These are phyloP conservation scores for Rhombomys opimus DNA, from an alignment of 2,113 vertebrate species.

Conservation along the genomic window DNA sequence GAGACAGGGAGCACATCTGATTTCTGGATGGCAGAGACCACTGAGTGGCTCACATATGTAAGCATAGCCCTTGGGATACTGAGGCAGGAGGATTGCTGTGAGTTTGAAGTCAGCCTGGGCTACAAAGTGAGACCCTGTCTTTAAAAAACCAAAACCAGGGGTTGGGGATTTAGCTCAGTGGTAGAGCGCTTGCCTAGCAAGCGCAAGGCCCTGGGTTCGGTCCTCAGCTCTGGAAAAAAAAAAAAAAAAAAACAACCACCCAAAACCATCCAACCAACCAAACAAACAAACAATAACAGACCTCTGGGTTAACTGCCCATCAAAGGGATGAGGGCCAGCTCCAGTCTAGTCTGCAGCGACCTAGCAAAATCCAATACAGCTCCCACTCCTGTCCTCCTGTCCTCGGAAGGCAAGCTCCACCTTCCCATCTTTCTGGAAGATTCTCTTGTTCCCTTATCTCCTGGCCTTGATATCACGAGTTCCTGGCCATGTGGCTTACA, in stretches of 20 bases:
- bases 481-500: neutral
- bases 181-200: too few relatives aligned
- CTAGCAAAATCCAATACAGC: neutral
- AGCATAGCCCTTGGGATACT: neutral
- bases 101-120: neutral
- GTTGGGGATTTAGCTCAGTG: too few relatives aligned
- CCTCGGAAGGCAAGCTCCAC: neutral
- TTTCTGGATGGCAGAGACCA: neutral
- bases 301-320: too few relatives aligned
- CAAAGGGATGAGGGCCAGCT: neutral
- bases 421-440: slow-evolving; percentile 15
- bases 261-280: neutral
- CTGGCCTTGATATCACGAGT: neutral
- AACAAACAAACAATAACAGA: neutral
- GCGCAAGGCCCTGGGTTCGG: too few relatives aligned
- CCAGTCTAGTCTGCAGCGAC: neutral
- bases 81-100: neutral
- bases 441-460: slow-evolving; percentile 20
- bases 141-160: neutral
- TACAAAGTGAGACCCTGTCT: neutral
- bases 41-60: neutral
- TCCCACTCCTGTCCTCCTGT: too few relatives aligned
- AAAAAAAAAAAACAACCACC: too few relatives aligned
- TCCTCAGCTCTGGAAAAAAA: too few relatives aligned
- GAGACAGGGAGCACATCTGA: neutral